Evolutionary conservation across 1,140 invertebrate species (phyloP).

Genomic region (Marisa cornuarietis): DNA sequence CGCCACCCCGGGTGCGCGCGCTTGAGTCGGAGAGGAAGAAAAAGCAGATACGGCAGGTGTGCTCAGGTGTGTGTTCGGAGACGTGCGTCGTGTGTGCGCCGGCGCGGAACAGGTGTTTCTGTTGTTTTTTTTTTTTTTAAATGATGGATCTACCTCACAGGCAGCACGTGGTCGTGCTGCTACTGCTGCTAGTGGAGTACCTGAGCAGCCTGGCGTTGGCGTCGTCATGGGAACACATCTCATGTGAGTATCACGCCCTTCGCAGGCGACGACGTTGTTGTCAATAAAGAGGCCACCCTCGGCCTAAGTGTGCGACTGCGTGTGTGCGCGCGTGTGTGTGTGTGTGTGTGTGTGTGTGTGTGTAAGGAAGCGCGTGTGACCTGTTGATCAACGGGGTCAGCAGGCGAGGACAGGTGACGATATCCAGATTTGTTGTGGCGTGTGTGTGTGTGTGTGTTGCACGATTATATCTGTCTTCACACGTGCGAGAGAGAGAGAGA

Average conservation of each 20-base stretch:
- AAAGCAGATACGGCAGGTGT: background rate
- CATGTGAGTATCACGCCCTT: constrained; percentile 16
- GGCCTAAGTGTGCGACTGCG: background rate
- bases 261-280: background rate
- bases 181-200: constrained; percentile 24
- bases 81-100: background rate
- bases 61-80: background rate
- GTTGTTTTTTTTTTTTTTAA: background rate
- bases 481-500: no score
- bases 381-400: no score
- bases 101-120: background rate
- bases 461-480: no score
- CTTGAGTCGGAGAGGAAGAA: background rate
- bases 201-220: constrained; percentile 11
- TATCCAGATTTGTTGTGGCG: no score
- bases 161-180: constrained; percentile 1
- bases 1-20: no score
- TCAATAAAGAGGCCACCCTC: background rate
- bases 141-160: constrained; percentile 19
- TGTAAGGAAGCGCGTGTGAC: constrained; percentile 1
- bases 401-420: no score
- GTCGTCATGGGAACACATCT: constrained; percentile 15
- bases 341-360: background rate
- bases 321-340: background rate
- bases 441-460: no score